Evolutionary conservation across 2,113 vertebrate species (phyloP), one percentile per base, ranked within the genome.

Genomic region (Pluvianellus socialis): DNA sequence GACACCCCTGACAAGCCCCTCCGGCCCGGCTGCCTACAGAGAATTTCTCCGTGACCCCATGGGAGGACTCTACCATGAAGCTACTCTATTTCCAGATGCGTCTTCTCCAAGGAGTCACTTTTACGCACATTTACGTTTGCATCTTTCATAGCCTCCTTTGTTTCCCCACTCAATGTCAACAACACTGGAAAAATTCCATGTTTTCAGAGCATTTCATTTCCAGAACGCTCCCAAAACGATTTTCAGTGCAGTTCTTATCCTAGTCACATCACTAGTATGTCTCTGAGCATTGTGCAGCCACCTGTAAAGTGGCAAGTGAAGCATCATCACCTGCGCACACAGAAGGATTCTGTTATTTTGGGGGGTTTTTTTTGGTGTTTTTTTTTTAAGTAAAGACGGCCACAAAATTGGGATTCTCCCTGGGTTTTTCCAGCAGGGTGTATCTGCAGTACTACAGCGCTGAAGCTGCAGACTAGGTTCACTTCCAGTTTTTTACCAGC

Each of bases 1-100:
- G 32, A 42, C 6, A 14, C 5, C 28, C 19, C 22, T 12, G 13
- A 65, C 28, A 23, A 70, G 4, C 4, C 4, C 27, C 10, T 61
- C 5, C 0, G 16, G 24, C 62, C 68, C 47, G 24, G 16, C 68
- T 50, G 28, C 45, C 40, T 52, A 9, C 58, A 77, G 42, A 47
- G 74, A 68, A 1, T 20, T 28, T 68, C n/a, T 65, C 18, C 23
- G 1, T 4, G 12, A 12, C 15, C 38, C n/a, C 1, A 0, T 53
- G 32, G 70, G 18, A 7, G 7, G 33, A 58, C 7, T 11, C 10
- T 40, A 30, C 45, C 4, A 0, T 3, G 32, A 42, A 58, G 20
- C 40, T 47, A 10, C 27, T 80, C 49, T 22, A 2, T 42, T 55
- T 49, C 62, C 73, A 87, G 80, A 42, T 47, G 24, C 0, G 1